These are phyloP conservation scores for Calyptomena viridis DNA, from an alignment of 2,113 vertebrate species.

Conservation along the genomic window DNA sequence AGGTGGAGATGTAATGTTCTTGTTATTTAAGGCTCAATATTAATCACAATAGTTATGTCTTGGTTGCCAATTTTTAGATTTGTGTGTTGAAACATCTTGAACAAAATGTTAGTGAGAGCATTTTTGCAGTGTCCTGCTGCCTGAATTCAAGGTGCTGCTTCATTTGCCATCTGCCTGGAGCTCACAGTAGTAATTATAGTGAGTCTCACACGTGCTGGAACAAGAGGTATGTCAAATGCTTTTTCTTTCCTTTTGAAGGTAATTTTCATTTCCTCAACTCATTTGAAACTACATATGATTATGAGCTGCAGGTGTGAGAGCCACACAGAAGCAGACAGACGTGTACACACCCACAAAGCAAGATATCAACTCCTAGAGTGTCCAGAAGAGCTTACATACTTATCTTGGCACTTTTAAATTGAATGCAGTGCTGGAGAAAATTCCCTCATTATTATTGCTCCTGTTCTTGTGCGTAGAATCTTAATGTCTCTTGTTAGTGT, in stretches of 20 bases:
- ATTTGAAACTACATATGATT: conserved; percentile 46
- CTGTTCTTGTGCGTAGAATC: neutral
- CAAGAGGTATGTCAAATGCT: conserved; percentile 62
- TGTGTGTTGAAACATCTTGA: conserved; percentile 70
- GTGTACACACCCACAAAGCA: neutral
- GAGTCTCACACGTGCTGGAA: conserved; percentile 50
- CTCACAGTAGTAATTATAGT: conserved; percentile 69
- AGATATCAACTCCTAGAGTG: neutral
- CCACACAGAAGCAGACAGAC: neutral
- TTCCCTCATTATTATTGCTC: conserved; percentile 24
- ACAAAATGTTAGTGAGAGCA: conserved; percentile 68
- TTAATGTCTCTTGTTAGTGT: conserved; percentile 38
- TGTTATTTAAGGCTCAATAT: conserved; percentile 19
- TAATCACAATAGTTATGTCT: neutral
- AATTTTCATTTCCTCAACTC: conserved; percentile 71
- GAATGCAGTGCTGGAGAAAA: conserved; percentile 17
- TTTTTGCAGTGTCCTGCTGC: conserved; percentile 67
- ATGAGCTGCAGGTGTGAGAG: conserved; percentile 64
- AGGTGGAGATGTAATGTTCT: neutral
- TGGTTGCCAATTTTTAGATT: conserved; percentile 52
- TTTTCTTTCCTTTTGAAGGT: conserved; percentile 60
- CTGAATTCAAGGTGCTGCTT: conserved; percentile 53
- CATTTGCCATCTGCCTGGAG: conserved; percentile 73
- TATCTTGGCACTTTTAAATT: conserved; percentile 44
- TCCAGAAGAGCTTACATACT: neutral